Base-by-base conservation (phyloP, 2,797 vertebrate genomes). In the Phataginus tetradactyla region DNA sequence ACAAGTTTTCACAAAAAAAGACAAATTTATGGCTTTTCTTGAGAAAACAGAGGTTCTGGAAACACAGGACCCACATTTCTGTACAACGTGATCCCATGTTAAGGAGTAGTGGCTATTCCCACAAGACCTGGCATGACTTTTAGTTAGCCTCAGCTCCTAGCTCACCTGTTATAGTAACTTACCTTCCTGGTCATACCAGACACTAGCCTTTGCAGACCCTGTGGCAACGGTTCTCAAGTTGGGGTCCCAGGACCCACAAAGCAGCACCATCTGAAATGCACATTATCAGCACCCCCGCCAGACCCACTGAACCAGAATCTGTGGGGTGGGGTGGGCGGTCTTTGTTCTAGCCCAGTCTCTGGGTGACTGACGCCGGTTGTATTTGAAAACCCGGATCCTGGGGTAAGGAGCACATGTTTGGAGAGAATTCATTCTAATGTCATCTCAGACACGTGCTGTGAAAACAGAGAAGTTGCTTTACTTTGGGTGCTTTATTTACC, bases 71-170 rank as follows among this genome's bases (percentile, higher is more conserved):
- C 53, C 23, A 20, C 13, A 3, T 78, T 55, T 85, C 39, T 11
- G 3, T 18, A 42, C 5, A 0, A 1, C 1, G 20, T 23, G 6
- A 1, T 32, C 37, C 3, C 2, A 5, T 18, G 15, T 12, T 49
- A 59, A 32, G 6, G 32, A 77, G 61, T 2, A 18, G 7, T 15
- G 27, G 64, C 8, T 1, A 9, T 39, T 57, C 77, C 57, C 39
- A 51, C 1, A 4, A 68, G 51, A 49, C 13, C 11, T 5, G 39
- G 29, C 15, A 0, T n/a, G 39, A 27, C 14, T 55, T 72, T 55
- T 39, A 15, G 27, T 32, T 12, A 14, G 55, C 51, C 51, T 68
- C 20, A 17, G 20, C 23, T 61, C 61, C 68, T 25, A 8, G 85
- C 29, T 39, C 20, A 1, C 63, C 63, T 59, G 1, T 23, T 84